Conservation (phyloP, 2,888 invertebrate species). For the Plagodis dolabraria region DNA sequence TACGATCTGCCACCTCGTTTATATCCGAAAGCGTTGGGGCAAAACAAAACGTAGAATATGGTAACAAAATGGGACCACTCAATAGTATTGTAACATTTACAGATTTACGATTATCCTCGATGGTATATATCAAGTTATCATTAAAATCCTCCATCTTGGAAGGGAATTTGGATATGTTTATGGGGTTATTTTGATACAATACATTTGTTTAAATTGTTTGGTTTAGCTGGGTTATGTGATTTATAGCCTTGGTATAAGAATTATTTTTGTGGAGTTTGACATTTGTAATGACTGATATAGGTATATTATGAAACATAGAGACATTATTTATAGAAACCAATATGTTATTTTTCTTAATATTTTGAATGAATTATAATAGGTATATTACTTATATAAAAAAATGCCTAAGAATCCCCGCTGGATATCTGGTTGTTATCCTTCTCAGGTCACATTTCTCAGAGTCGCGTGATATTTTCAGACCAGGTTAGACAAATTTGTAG, state of each 20-base stretch:
- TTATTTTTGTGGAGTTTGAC: neutral
- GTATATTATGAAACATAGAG: conserved; percentile 42
- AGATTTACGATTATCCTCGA: conserved; percentile 64
- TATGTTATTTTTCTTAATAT: no score
- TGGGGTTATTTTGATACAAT: conserved; percentile 38
- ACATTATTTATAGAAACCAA: no score
- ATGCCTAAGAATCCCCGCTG: no score
- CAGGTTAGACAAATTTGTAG: no score
- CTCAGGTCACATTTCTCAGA: no score
- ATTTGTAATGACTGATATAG: neutral
- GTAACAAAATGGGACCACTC: conserved; percentile 67
- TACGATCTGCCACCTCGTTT: conserved; percentile 81
- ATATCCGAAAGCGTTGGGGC: conserved; percentile 61
- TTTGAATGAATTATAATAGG: no score
- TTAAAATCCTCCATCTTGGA: conserved; percentile 65
- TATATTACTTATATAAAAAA: no score
- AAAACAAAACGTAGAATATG: conserved; percentile 66
- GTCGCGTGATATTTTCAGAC: no score
- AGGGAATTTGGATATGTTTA: conserved; percentile 63
- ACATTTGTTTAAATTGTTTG: conserved; percentile 48
- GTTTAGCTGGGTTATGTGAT: conserved; percentile 42
- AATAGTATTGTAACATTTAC: conserved; percentile 64
- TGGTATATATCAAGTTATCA: conserved; percentile 60
- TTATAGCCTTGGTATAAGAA: conserved; percentile 36
- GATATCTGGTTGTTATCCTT: no score